Evolutionary conservation across 1,140 invertebrate species (phyloP).

Genomic region (Pseudomyrmex pallidus): DNA sequence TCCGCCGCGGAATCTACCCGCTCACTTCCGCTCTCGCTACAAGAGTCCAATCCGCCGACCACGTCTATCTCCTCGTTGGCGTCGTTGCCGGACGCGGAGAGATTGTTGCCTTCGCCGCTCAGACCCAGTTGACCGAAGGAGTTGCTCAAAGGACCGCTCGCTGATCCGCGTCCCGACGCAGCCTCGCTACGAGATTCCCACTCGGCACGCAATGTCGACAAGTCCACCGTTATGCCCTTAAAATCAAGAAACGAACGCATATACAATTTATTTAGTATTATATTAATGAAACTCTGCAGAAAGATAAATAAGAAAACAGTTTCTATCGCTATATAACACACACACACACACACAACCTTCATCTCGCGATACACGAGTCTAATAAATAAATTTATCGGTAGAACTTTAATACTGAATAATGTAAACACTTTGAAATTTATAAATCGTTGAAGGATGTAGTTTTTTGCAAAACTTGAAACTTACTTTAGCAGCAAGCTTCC

Average conservation of each 20-base stretch:
- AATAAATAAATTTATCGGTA: background rate
- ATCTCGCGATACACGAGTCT: too few species aligned
- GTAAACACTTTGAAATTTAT: background rate
- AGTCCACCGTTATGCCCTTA: constrained; percentile 92
- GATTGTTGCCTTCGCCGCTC: constrained; percentile 87
- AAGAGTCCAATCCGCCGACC: constrained; percentile 88
- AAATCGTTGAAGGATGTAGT: background rate
- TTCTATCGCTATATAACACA: too few species aligned
- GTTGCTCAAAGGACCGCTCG: constrained; percentile 71
- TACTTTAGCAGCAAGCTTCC: constrained; percentile 93
- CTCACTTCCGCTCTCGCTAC: constrained; percentile 87
- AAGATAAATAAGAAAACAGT: too few species aligned
- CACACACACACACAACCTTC: too few species aligned
- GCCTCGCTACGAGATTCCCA: constrained; percentile 90
- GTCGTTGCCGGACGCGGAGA: constrained; percentile 90
- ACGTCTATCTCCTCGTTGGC: constrained; percentile 91
- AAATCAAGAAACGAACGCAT: constrained; percentile 37
- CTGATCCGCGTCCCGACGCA: constrained; percentile 73
- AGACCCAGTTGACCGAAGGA: constrained; percentile 82
- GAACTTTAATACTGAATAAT: background rate
- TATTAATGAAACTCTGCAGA: too few species aligned
- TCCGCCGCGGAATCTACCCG: constrained; percentile 88
- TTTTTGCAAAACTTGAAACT: constrained; percentile 12
- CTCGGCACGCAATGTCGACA: constrained; percentile 92
- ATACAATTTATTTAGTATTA: too few species aligned